Evolutionary conservation across 2,888 invertebrate genomes (phyloP).

Genomic region (Dermolepida albohirtum): DNA sequence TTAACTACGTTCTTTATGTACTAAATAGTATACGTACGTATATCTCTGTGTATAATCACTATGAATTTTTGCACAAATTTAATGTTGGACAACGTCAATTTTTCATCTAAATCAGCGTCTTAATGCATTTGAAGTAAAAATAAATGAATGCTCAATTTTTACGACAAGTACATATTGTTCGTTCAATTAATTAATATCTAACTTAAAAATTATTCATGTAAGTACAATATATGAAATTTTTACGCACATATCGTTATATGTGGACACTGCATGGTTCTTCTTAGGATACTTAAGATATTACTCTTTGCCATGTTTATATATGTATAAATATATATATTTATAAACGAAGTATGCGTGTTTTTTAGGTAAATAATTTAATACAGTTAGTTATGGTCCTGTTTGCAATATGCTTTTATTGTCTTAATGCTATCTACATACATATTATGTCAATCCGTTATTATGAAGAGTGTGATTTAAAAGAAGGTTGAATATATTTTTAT

Average conservation of each 20-base stretch:
- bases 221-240: too few relatives aligned
- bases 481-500: constrained; percentile 36
- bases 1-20: constrained; percentile 32
- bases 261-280: too few relatives aligned
- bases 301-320: too few relatives aligned
- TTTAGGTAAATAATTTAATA: constrained; percentile 1
- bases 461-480: constrained; percentile 31
- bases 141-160: not conserved
- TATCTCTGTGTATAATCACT: constrained; percentile 22
- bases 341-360: not conserved
- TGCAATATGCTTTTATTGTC: constrained; percentile 30
- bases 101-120: constrained; percentile 18
- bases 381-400: constrained; percentile 36
- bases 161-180: not conserved
- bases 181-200: too few relatives aligned
- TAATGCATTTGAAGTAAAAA: not conserved
- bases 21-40: not conserved
- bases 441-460: constrained; percentile 35
- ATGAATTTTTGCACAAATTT: constrained; percentile 30
- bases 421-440: constrained; percentile 21
- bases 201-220: too few relatives aligned
- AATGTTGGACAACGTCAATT: constrained; percentile 24
- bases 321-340: too few relatives aligned
- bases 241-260: too few relatives aligned
- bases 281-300: too few relatives aligned